Percentiles rank a stretch among this genome's conserved stretches.
Evolutionary conservation across 2,113 vertebrate genomes (phyloP).

Genomic region (Camelus bactrianus): DNA sequence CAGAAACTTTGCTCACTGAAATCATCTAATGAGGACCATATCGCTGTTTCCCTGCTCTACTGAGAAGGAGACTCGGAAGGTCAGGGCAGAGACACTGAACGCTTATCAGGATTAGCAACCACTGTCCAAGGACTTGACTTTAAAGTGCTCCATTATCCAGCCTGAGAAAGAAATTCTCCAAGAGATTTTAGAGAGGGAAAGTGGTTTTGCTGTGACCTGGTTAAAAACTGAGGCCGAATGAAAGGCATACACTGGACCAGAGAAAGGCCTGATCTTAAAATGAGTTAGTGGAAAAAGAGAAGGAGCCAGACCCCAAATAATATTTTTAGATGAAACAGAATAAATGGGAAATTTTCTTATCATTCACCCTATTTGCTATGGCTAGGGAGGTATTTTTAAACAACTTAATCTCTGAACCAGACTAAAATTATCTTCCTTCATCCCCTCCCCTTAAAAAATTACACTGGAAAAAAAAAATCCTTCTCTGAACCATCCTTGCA

Average conservation of each 20-base stretch:
- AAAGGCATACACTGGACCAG: neutral
- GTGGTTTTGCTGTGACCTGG: slow-evolving; percentile 25
- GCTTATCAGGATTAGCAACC: slow-evolving; percentile 67
- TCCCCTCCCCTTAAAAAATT: neutral
- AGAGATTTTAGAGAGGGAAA: slow-evolving; percentile 1
- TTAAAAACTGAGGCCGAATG: slow-evolving; percentile 60
- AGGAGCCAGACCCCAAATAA: neutral
- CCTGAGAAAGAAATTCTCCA: slow-evolving; percentile 51
- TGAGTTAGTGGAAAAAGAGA: slow-evolving; percentile 47
- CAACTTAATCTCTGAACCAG: slow-evolving; percentile 38
- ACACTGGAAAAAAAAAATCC: slow-evolving; percentile 36
- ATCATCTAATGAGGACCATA: neutral
- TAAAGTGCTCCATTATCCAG: slow-evolving; percentile 62
- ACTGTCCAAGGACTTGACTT: slow-evolving; percentile 50
- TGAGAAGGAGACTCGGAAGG: slow-evolving; percentile 7
- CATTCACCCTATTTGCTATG: neutral
- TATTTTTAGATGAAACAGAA: slow-evolving; percentile 28
- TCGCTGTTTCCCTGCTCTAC: neutral
- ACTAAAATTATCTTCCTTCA: slow-evolving; percentile 44
- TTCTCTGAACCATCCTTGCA: neutral
- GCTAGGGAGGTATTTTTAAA: slow-evolving; percentile 36
- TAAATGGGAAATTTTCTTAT: slow-evolving; percentile 27
- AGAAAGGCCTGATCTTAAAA: neutral
- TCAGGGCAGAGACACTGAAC: slow-evolving; percentile 45
- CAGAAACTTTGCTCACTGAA: neutral